These are phyloP conservation scores for Sphaerodactylus townsendi DNA, from an alignment of 2,113 vertebrate genomes.

Conservation along the genomic window DNA sequence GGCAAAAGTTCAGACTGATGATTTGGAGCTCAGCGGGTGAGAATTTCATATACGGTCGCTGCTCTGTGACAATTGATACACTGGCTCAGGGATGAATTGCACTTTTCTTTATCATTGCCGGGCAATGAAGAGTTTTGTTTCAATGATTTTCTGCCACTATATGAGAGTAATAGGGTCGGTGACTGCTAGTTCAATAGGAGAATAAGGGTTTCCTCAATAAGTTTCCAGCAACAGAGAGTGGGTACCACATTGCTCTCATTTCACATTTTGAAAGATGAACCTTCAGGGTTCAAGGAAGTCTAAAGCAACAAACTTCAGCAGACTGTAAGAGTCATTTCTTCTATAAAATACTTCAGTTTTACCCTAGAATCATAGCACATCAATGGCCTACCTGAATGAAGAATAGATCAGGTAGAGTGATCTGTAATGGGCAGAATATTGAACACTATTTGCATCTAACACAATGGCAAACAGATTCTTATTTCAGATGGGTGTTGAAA, in stretches of 20 bases:
- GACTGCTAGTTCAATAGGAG: conserved; percentile 26
- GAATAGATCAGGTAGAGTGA: conserved; percentile 11
- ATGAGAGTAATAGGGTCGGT: conserved; percentile 28
- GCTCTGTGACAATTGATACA: conserved; percentile 12
- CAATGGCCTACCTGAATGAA: background rate
- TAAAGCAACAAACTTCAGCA: conserved; percentile 19
- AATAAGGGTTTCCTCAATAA: conserved; percentile 34
- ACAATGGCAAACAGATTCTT: conserved; percentile 11
- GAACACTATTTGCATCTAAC: background rate
- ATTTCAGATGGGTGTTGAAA: background rate
- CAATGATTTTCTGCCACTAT: conserved; percentile 34
- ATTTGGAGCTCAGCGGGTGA: conserved; percentile 43
- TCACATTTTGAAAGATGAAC: conserved; percentile 28
- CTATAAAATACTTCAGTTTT: background rate
- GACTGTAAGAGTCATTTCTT: conserved; percentile 1
- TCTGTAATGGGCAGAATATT: conserved; percentile 29
- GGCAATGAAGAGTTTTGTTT: conserved; percentile 18
- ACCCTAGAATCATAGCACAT: background rate
- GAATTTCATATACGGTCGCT: conserved; percentile 34
- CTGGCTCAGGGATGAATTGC: conserved; percentile 4
- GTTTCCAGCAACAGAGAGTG: background rate
- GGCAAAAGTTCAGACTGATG: conserved; percentile 41
- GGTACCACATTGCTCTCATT: background rate
- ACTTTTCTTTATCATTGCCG: background rate
- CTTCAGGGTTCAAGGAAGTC: background rate